Evolutionary conservation across 2,888 invertebrate species (phyloP), one percentile per base, ranked within the genome.

Genomic region (Alloplasta piceator): DNA sequence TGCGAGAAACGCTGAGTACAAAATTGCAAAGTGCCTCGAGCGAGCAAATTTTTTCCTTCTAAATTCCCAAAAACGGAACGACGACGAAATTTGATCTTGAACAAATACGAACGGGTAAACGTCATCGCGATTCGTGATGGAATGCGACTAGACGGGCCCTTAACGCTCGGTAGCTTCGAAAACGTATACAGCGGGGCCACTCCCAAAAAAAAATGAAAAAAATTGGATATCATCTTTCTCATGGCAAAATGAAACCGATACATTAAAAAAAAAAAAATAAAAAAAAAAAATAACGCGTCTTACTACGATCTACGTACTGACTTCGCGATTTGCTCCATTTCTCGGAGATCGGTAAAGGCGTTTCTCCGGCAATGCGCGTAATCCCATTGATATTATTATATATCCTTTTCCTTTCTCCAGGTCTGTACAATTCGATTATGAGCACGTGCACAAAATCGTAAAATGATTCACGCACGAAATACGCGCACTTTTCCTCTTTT

Each of bases 301-400:
- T 68, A 76, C 76, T 82, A 83, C 70, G 60, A 68, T 70, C 78
- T 84, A 85, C 85, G 82, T 85, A 83, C 85, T 85, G 85, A 85
- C 85, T 83, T 83, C 78, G 77, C 82, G 83, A 78, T 70, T 76
- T 52, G 81, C 78, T 85, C 82, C 84, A 84, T 84, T 70, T 83
- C 73, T 83, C 71, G 75, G 78, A 39, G 77, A 78, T 73, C 76
- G 77, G 39, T 80, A 68, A 80, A 73, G 56, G 48, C 50, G 78
- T 60, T 79, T 75, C 73, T 84, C 79, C 74, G 77, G 82, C 74
- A 71, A 73, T 64, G 72, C 77, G 71, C 79, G 83, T 78, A 86
- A 84, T 86, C 84, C 83, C 87, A 87, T 87, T 83, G 84, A 82
- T 81, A 52, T 67, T 16, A 16, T 68, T 64, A 43, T 26, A 38